phyloP scores from a whole-genome alignment of 2,797 vertebrate species.

The Platyrinchus mystaceus region DNA sequence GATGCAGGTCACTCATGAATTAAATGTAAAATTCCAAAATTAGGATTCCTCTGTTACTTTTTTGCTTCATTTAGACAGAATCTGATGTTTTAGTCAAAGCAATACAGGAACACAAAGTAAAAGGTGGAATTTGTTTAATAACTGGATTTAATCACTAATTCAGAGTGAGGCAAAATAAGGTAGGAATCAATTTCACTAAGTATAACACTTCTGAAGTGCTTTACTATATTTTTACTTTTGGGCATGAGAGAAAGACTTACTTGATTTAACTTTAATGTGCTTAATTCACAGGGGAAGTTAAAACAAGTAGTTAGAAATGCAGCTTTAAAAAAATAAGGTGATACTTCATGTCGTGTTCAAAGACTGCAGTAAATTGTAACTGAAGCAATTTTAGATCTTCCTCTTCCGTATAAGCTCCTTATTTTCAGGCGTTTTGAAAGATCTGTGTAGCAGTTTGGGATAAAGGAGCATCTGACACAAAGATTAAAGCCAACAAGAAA shows the following conservation, averaged over 20 bases:
- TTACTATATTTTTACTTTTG: background rate
- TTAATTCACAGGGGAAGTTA: background rate
- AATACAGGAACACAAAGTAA: background rate
- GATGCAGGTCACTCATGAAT: background rate
- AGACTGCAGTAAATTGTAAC: background rate
- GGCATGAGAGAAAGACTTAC: background rate
- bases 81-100: constrained; percentile 7
- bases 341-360: background rate
- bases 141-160: background rate
- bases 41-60: background rate
- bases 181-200: background rate
- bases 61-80: background rate
- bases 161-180: background rate
- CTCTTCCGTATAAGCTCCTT: constrained; percentile 45
- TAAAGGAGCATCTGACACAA: constrained; percentile 50
- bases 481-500: constrained; percentile 51
- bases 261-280: background rate
- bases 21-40: background rate
- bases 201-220: background rate
- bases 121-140: background rate
- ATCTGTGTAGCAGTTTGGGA: constrained; percentile 11
- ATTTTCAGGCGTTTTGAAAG: background rate
- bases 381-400: constrained; percentile 10
- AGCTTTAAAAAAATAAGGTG: background rate
- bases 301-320: background rate